Conservation (phyloP, 1,140 invertebrate species). For the Zophobas atratus region DNA sequence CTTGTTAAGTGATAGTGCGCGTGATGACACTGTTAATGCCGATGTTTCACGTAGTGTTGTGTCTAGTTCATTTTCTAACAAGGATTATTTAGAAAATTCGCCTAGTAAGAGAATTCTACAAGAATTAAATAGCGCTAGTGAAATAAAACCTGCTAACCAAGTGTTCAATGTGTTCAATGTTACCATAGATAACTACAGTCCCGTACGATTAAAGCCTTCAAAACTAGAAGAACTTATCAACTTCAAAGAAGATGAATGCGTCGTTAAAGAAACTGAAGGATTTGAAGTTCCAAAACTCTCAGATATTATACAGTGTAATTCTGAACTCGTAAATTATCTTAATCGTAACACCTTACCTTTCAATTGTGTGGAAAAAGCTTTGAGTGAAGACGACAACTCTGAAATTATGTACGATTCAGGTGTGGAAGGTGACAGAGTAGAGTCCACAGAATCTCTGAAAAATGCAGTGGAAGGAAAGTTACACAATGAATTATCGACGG, state of each 20-base stretch:
- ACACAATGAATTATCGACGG: not conserved
- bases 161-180: slow-evolving; percentile 66
- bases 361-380: not conserved
- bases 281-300: slow-evolving; percentile 52
- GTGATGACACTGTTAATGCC: slow-evolving; percentile 29
- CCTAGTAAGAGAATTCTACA: slow-evolving; percentile 58
- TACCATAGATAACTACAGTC: slow-evolving; percentile 60
- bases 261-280: slow-evolving; percentile 3
- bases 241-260: slow-evolving; percentile 46
- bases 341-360: slow-evolving; percentile 3
- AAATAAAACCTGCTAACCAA: slow-evolving; percentile 64
- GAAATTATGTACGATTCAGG: slow-evolving; percentile 39
- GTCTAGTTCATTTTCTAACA: slow-evolving; percentile 9
- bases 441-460: slow-evolving; percentile 44
- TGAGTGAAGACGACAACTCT: slow-evolving; percentile 1
- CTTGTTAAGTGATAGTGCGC: slow-evolving; percentile 33
- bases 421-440: slow-evolving; percentile 25
- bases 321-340: slow-evolving; percentile 36
- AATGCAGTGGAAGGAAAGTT: not conserved
- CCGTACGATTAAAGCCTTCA: slow-evolving; percentile 51
- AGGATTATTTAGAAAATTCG: slow-evolving; percentile 47
- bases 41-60: slow-evolving; percentile 17
- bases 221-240: slow-evolving; percentile 58
- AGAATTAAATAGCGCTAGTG: slow-evolving; percentile 61
- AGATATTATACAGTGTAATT: slow-evolving; percentile 52